Evolutionary conservation across 2,113 vertebrate species (phyloP), one percentile per base, ranked within the genome.

Genomic region (Corythornis cristatus): DNA sequence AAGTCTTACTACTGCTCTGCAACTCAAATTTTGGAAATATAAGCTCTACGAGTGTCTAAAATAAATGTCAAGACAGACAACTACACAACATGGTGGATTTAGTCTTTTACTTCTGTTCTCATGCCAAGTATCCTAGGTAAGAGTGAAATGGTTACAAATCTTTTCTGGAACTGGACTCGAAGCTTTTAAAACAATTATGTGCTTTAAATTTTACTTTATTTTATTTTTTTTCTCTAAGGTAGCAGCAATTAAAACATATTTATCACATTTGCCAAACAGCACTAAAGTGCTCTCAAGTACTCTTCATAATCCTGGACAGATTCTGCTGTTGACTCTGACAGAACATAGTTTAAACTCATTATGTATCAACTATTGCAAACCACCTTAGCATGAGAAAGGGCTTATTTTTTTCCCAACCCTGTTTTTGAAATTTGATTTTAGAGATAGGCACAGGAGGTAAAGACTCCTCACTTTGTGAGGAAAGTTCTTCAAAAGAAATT

Each of bases 171-270:
- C 37, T 23, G 22, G 28, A 80, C 64, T 22, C 51, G 12, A 85
- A 73, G n/a, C 53, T 93, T 91, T 93, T 73, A 75, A 80, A 94
- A 85, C 19, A 85, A 70, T 73, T 40, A 79, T 9, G 26, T 75
- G 29, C 40, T 88, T 89, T 86, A 54, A 54, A 15, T 50, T 50
- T 50, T 12, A 5, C 17, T 29, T 54, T 54, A 10, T 54, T 28
- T 26, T 45, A 45, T 88, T 62, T 82, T 62, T 62, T 40, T 28
- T 31, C 45, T 40, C 22, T 29, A 70, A 33, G 25, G 33, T 37
- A 83, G 37, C 16, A 76, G 50, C 2, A 14, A 86, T 64, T 88
- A 57, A 65, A 92, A 93, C 33, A 14, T 61, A 83, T 84, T 84
- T 73, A 62, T 84, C 43, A 23, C 67, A 67, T 53, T 81, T 81